A percentile compares a stretch with the other conserved stretches of the same genome.
Evolutionary conservation across 2,888 invertebrate genomes (phyloP).

Genomic region (Trachelus stipa): DNA sequence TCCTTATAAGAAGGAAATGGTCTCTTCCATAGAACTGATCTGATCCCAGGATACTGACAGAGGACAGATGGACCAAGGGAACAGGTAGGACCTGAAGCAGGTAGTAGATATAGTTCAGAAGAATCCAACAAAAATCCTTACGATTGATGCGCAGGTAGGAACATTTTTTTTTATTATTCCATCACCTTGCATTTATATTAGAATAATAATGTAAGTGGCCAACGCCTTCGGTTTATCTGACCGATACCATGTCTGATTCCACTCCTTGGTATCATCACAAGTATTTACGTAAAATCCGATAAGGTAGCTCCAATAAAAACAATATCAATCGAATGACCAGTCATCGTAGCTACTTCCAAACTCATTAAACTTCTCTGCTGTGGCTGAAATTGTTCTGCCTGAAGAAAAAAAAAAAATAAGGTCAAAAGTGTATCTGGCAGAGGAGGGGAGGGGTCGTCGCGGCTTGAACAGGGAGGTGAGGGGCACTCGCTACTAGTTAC

Average conservation of each 20-base stretch:
- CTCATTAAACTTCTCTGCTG: neutral
- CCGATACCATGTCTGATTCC: neutral
- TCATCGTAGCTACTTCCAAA: neutral
- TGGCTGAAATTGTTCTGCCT: neutral
- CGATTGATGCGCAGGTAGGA: neutral
- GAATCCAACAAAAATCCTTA: neutral
- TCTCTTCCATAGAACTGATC: neutral
- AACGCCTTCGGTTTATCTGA: neutral
- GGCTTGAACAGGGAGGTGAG: too few species aligned
- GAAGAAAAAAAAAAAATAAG: neutral
- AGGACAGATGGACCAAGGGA: neutral
- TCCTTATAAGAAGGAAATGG: neutral
- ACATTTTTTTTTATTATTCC: neutral
- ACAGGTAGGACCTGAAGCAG: neutral
- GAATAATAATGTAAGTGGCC: neutral
- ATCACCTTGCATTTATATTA: neutral
- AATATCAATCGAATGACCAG: neutral
- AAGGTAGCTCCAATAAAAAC: neutral
- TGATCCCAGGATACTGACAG: neutral
- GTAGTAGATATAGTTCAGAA: neutral
- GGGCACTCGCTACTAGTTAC: neutral
- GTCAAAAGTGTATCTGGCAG: neutral
- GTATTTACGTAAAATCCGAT: neutral
- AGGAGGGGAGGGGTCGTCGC: too few species aligned
- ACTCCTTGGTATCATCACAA: neutral